Evolutionary conservation across 1,140 invertebrate genomes (phyloP), one percentile per base, ranked within the genome.

Genomic region (Hesperophylax magnus): DNA sequence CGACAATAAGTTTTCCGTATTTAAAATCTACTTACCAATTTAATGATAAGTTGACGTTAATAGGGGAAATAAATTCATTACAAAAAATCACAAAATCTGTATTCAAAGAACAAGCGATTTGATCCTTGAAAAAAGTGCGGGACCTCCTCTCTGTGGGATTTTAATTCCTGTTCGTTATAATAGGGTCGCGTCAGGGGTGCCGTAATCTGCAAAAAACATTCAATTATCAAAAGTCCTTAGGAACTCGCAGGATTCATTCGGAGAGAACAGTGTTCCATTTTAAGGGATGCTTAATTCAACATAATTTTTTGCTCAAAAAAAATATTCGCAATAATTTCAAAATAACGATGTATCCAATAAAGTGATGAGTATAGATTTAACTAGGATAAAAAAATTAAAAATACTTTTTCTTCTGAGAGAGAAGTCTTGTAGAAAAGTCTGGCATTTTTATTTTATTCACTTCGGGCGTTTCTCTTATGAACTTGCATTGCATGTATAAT

Each of bases 161-260:
- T 81, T 84, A 84, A 84, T 84, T 84, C 80, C 82, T 81, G 76
- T 76, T 77, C 53, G 53, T 22, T 58, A 81, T 83, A 83, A 83
- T 83, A 83, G 82, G 82, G 82, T 83, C 82, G 82, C 76, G 67
- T 58, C 56, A 27, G 80, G 63, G 63, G 61, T 9, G 77, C 67
- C 58, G 82, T 83, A 83, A 83, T 83, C 82, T 83, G 79, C 82
- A 83, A 83, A 83, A 83, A 83, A 81, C 82, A 83, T 83, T 83
- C 78, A 83, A 83, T 83, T 83, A 83, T 83, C 80, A 83, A 83
- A 83, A 83, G 79, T 83, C 82, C 82, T 81, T 22, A 83, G 75
- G 76, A 80, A 75, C 76, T 82, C 58, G 63, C 22, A 71, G 75
- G 75, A 78, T 77, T 69, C 31, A 78, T 20, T 65, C 31, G 52